These are phyloP conservation scores for Pseudopodoces humilis DNA, from an alignment of 2,113 vertebrate genomes.

Conservation along the genomic window DNA sequence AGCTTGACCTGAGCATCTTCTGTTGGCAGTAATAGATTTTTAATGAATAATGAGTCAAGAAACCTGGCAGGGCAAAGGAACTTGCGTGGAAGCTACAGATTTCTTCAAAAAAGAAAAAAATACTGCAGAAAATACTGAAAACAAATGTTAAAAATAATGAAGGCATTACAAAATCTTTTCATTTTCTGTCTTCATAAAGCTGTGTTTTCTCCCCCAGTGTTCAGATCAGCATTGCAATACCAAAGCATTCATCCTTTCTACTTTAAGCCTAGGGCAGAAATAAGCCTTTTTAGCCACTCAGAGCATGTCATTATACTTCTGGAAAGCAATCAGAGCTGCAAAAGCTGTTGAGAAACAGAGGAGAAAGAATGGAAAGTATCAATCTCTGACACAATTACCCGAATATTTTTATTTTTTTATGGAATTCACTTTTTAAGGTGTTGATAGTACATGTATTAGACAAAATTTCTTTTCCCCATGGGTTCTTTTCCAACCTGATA, in stretches of 20 bases:
- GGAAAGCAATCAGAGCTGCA: neutral
- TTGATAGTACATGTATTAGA: neutral
- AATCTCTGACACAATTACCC: neutral
- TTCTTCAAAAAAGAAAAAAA: neutral
- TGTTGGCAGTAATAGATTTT: neutral
- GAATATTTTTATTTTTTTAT: neutral
- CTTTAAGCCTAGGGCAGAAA: neutral
- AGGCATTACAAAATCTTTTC: neutral
- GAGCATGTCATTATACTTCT: neutral
- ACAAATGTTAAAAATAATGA: neutral
- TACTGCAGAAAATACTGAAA: neutral
- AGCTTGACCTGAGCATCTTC: neutral
- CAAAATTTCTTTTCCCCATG: rapidly evolving
- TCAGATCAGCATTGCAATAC: neutral
- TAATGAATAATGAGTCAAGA: neutral
- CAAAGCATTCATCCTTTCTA: neutral
- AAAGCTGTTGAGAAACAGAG: neutral
- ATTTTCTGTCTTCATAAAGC: neutral
- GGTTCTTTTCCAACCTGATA: neutral
- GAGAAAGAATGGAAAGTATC: neutral
- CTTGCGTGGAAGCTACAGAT: neutral
- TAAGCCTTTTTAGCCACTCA: neutral
- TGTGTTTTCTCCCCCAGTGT: neutral
- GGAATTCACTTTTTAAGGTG: neutral
- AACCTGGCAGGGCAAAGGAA: neutral